Evolutionary conservation across 1,140 invertebrate genomes (phyloP), one percentile per base, ranked within the genome.

Genomic region (Drosophila guanche): DNA sequence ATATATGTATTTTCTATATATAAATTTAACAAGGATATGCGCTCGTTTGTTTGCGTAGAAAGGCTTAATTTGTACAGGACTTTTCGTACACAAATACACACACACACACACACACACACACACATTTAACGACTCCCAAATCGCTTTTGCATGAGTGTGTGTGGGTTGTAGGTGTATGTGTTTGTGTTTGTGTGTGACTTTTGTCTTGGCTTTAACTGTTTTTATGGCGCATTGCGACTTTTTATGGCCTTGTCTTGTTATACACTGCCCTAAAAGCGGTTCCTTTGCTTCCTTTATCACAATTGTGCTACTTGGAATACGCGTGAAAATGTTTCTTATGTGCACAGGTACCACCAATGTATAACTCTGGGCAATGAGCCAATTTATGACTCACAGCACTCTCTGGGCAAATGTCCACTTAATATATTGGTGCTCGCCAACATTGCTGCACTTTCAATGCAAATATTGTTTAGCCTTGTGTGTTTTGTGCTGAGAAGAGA

Each of bases 141-240:
- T 62, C 52, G 73, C 75, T 45, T 65, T 54, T 51, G 66, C 57
- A 58, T 48, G 56, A 47, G 47, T 40, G 55, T 47, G 45, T 51
- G 23, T 20, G 33, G 53, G 40, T 27, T 27, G 25, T 27, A 27
- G 25, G 25, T 27, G 25, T 54, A 33, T 41, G 50, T 54, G 43
- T 74, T 52, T 55, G 58, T 67, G 77, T 68, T 55, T 74, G 56
- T 55, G 58, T 67, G 77, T 68, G 58, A 88, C 83, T 88, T 88
- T 88, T 88, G 83, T 88, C 83, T 88, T 89, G 79, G 51, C 84
- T 79, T 88, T 88, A 88, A 88, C 83, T 88, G 81, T 88, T 88
- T 88, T 88, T 88, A 88, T 88, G 83, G 83, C 84, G 83, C 83
- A 88, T 73, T 88, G 83, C 83, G 83, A 83, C 84, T 88, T 88